phyloP scores from a whole-genome alignment of 1,140 invertebrate species.

The Macrobrachium nipponense region DNA sequence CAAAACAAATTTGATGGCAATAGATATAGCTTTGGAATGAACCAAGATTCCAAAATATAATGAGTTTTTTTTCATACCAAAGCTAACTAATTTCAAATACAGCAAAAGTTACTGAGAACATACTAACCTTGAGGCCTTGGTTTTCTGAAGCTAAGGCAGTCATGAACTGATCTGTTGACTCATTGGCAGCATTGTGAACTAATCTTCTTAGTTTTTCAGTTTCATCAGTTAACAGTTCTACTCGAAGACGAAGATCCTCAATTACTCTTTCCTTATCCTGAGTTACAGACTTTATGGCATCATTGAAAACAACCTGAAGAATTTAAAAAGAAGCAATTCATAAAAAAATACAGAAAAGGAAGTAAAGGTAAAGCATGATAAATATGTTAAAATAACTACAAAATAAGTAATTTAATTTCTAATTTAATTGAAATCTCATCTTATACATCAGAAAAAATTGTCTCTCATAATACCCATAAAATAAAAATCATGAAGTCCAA shows the following conservation, averaged over 20 bases:
- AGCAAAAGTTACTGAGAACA: background rate
- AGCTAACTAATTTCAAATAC: too few species aligned
- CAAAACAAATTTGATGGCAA: too few species aligned
- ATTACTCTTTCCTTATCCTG: constrained; percentile 81
- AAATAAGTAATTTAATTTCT: too few species aligned
- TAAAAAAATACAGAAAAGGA: constrained; percentile 1
- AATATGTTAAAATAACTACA: constrained; percentile 68
- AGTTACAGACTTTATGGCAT: constrained; percentile 75
- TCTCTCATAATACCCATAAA: too few species aligned
- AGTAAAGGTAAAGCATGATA: constrained; percentile 70
- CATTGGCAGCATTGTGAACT: constrained; percentile 69
- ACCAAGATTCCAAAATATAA: background rate
- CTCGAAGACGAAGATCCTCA: constrained; percentile 76
- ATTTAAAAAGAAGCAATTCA: constrained; percentile 20
- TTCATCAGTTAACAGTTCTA: constrained; percentile 74
- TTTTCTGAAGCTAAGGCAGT: constrained; percentile 22
- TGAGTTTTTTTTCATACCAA: background rate
- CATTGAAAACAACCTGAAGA: constrained; percentile 72
- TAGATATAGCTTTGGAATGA: too few species aligned
- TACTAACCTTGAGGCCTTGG: constrained; percentile 16
- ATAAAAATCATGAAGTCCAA: too few species aligned
- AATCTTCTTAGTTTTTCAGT: constrained; percentile 75
- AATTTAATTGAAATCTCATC: too few species aligned
- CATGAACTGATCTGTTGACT: constrained; percentile 68
- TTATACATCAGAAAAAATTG: too few species aligned